phyloP scores from a whole-genome alignment of 35 echinoderm and acorn worm genomes.

The Stichopus chloronotus region DNA sequence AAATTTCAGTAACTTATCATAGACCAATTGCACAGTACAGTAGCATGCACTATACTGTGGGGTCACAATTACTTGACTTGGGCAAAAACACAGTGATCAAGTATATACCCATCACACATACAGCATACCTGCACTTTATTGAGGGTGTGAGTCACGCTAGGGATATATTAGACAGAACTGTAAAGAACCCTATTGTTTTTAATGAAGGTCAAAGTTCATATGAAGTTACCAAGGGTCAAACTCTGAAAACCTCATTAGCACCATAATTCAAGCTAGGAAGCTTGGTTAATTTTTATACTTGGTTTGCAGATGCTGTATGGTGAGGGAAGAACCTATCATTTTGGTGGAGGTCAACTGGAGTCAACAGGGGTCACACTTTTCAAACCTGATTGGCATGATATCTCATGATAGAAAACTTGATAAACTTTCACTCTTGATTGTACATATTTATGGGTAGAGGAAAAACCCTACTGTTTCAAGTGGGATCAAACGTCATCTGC shows the following conservation, averaged over 20 bases:
- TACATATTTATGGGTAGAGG: neutral
- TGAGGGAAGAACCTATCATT: neutral
- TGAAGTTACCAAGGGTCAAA: neutral
- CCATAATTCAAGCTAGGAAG: neutral
- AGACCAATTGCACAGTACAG: no score
- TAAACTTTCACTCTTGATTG: neutral
- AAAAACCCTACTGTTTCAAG: neutral
- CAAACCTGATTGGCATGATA: neutral
- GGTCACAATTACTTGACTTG: no score
- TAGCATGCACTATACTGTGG: no score
- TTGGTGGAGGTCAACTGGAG: neutral
- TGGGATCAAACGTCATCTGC: neutral
- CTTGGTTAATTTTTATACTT: neutral
- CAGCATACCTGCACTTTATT: no score
- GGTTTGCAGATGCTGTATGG: neutral
- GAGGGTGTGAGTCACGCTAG: no score
- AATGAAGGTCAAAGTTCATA: neutral
- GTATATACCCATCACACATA: no score
- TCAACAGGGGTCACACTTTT: neutral
- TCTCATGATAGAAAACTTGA: neutral
- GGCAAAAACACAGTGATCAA: no score
- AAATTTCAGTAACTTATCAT: no score
- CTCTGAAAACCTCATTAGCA: neutral
- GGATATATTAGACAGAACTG: no score
- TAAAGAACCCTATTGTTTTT: neutral